Base-by-base conservation (phyloP, 2,888 invertebrate genomes). In the Busseola fusca region DNA sequence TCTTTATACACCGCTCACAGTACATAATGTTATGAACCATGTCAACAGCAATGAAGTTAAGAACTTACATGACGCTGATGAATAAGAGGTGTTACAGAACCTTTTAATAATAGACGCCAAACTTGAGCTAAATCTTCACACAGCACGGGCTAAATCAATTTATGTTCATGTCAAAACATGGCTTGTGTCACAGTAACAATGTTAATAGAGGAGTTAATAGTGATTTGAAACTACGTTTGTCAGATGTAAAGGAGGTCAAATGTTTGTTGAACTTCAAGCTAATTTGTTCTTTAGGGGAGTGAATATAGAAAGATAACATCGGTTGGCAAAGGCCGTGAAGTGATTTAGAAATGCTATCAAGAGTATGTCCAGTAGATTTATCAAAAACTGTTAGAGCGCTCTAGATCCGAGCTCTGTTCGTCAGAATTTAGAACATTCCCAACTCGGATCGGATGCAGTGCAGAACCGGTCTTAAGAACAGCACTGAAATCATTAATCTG, bases 131-230 rank as follows among this genome's bases (percentile, higher is more conserved):
- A 79, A 73, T 69, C 65, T 65, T 58, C 54, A 56, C 34, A 59
- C 27, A 59, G 54, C 50, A 73, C 4, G 45, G n/a, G 54, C 58
- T 59, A 73, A 82, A 68, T 65, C 63, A 80, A 45, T 69, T 79
- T 63, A 72, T 37, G 57, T 59, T 58, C 40, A 16, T 48, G 45
- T 50, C 72, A 69, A 48, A 64, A 75, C 27, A 25, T 34, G 34
- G 10, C 42, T 27, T 64, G 40, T 58, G 37, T 58, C n/a, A 25
- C 18, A 34, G 27, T 69, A 57, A 69, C 56, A 27, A 34, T 45
- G 59, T 64, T 80, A 59, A 34, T 45, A 42, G 27, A 52, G 25
- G 4, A 45, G 37, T 18, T 64, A 78, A 34, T 37, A 57, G 34
- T 62, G 56, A 57, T 60, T 56, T 34, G 40, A 42, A 48, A 56